These are phyloP conservation scores for Leptarthrus brevirostris DNA, from an alignment of 2,888 invertebrate species.

Conservation along the genomic window DNA sequence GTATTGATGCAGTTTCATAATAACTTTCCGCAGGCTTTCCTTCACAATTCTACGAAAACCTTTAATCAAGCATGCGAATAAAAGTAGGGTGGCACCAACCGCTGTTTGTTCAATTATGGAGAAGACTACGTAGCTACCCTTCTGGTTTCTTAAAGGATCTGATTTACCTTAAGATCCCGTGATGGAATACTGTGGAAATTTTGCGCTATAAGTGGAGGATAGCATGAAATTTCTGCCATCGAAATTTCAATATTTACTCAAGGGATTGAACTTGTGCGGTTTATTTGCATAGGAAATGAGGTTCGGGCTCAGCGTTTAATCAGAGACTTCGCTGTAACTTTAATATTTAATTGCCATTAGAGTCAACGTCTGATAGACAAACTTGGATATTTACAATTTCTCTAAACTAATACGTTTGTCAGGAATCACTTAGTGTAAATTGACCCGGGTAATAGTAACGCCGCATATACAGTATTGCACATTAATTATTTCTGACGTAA, in stretches of 20 bases:
- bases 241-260: constrained; percentile 32
- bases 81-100: background rate
- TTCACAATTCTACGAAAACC: too few species aligned
- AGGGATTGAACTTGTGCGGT: constrained; percentile 40
- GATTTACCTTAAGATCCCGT: background rate
- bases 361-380: background rate
- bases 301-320: constrained; percentile 35
- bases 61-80: too few species aligned
- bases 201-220: background rate
- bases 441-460: too few species aligned
- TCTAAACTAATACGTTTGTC: constrained; percentile 1
- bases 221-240: constrained; percentile 8
- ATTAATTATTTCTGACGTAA: constrained; percentile 5
- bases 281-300: constrained; percentile 45
- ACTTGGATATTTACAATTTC: background rate
- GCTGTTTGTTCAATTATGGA: background rate
- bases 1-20: too few species aligned
- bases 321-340: constrained; percentile 21
- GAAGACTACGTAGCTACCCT: background rate
- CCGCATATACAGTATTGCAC: constrained; percentile 4
- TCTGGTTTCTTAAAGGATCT: background rate
- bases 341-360: constrained; percentile 43
- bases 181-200: background rate
- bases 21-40: too few species aligned
- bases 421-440: background rate